Conservation (phyloP, 2,888 invertebrate genomes). For the Caenorhabditis sp. region DNA sequence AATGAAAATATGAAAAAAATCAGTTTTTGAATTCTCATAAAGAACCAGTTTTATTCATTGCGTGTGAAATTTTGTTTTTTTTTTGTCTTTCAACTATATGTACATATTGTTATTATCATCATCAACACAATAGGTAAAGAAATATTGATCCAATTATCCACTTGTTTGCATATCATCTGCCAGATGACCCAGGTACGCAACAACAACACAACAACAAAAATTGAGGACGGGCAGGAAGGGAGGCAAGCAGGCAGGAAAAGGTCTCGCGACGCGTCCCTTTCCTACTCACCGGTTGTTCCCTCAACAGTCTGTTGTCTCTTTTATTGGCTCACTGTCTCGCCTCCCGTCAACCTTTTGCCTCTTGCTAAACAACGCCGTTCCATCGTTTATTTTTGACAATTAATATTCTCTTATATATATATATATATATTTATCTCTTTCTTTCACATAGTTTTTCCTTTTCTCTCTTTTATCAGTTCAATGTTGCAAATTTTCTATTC, state of each 20-base stretch:
- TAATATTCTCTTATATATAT: not conserved
- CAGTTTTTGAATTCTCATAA: too few species aligned
- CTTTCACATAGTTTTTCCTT: not conserved
- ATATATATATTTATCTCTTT: not conserved
- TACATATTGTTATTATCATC: too few species aligned
- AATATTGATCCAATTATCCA: too few species aligned
- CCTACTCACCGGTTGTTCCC: not conserved
- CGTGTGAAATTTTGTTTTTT: too few species aligned
- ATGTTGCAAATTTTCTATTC: not conserved
- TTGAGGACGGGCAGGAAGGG: not conserved
- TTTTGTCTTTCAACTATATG: too few species aligned
- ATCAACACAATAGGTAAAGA: too few species aligned
- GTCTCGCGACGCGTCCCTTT: constrained; percentile 1
- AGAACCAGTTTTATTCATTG: too few species aligned
- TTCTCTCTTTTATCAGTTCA: too few species aligned
- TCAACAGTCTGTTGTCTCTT: not conserved
- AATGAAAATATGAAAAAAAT: not conserved
- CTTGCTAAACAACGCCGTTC: not conserved
- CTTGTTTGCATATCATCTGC: too few species aligned
- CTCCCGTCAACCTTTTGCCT: not conserved
- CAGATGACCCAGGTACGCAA: too few species aligned
- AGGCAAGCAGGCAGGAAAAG: not conserved
- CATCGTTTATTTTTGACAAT: not conserved
- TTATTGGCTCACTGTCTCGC: not conserved
- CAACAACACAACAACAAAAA: too few species aligned